Evolutionary conservation across 1,140 invertebrate species (phyloP).

Genomic region (Coelopa frigida): DNA sequence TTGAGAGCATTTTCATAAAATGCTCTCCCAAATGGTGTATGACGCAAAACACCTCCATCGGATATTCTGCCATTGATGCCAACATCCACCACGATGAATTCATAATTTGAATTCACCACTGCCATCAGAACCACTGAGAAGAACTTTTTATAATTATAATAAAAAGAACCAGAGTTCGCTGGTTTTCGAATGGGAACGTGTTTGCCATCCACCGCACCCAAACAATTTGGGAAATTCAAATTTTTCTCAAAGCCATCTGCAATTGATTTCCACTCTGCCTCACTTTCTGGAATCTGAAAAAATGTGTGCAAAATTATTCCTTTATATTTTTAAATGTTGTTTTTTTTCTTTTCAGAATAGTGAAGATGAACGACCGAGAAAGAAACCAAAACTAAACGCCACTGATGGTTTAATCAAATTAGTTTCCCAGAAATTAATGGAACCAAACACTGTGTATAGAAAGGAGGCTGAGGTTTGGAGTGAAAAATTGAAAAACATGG

Average conservation of each 20-base stretch:
- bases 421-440: too few relatives aligned
- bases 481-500: too few relatives aligned
- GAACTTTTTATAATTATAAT: constrained; percentile 46
- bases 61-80: constrained; percentile 40
- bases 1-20: constrained; percentile 13
- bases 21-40: constrained; percentile 40
- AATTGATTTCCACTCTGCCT: too few relatives aligned
- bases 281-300: too few relatives aligned
- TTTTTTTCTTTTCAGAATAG: too few relatives aligned
- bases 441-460: too few relatives aligned
- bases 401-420: too few relatives aligned
- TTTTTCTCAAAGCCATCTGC: constrained; percentile 20
- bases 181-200: constrained; percentile 23
- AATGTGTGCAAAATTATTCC: too few relatives aligned
- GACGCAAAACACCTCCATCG: constrained; percentile 42
- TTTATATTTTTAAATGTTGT: too few relatives aligned
- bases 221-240: constrained; percentile 39
- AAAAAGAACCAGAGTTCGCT: constrained; percentile 32
- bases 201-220: constrained; percentile 29
- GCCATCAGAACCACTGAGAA: constrained; percentile 46
- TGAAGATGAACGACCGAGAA: too few relatives aligned
- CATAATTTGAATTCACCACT: constrained; percentile 43
- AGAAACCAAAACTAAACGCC: too few relatives aligned
- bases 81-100: constrained; percentile 44
- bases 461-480: too few relatives aligned